These are phyloP conservation scores for Zoroaster sp. DNA, from an alignment of 53 echinoderm and acorn worm species.

Conservation along the genomic window DNA sequence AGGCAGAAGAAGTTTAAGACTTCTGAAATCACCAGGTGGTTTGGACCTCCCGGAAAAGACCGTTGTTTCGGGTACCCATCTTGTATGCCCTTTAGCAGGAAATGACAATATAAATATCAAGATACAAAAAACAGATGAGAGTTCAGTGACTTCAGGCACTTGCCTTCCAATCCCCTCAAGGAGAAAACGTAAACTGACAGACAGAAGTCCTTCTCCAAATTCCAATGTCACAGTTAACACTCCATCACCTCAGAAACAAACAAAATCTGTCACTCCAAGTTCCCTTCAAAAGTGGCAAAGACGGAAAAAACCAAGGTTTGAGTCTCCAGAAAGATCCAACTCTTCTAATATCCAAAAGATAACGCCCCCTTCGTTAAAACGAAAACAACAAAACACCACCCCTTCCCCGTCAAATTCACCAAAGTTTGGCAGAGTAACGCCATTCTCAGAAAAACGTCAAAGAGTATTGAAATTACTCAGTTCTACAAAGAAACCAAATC, in stretches of 20 bases:
- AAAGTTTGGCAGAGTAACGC: constrained; percentile 12
- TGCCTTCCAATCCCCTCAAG: background rate
- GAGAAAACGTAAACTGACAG: constrained; percentile 19
- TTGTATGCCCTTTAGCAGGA: background rate
- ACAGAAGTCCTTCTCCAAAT: constrained; percentile 29
- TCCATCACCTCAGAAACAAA: background rate
- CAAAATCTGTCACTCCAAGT: constrained; percentile 18
- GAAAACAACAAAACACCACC: background rate
- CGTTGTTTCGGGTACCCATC: background rate
- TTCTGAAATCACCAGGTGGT: background rate
- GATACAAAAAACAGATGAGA: background rate
- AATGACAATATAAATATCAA: background rate
- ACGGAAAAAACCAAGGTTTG: constrained; percentile 9
- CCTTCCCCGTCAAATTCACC: constrained; percentile 4
- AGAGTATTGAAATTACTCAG: background rate
- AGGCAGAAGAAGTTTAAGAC: constrained; percentile 1
- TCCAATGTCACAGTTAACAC: background rate
- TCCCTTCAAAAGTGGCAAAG: constrained; percentile 45
- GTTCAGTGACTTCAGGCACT: background rate
- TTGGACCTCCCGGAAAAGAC: background rate
- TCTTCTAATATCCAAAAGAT: background rate
- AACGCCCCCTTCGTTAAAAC: constrained; percentile 6
- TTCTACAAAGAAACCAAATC: background rate
- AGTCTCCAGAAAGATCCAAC: constrained; percentile 1
- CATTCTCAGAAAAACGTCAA: background rate